Evolutionary conservation across 2,113 vertebrate species (phyloP), one percentile per base, ranked within the genome.

Genomic region (Alces alces): DNA sequence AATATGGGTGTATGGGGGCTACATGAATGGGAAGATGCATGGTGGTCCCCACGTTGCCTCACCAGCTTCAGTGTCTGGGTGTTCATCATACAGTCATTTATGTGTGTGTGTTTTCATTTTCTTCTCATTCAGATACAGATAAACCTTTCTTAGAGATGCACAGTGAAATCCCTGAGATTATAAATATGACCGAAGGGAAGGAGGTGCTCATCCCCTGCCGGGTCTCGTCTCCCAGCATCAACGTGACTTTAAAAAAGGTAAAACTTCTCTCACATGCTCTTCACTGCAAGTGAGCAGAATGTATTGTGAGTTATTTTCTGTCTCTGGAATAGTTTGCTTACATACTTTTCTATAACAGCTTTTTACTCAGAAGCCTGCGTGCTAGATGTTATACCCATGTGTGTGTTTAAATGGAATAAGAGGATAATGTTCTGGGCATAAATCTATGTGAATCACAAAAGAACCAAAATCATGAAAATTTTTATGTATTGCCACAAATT

Each of bases 171-270:
- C 99, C 99, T 10, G 97, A 99, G 86, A 98, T 99, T 96, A 98
- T 99, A 97, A 98, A 98, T 86, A 99, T 99, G 99, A 99, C 97
- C 39, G 98, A 99, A 97, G 99, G 99, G 96, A 96, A 98, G 98
- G 97, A 99, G 27, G 97, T 99, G 95, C 91, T 99, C 95, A 98
- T 99, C 95, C 99, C 99, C 83, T 99, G 99, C 99, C 99, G 99
- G 97, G 99, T 99, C 95, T 99, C 99, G 2, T 98, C 99, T 73
- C 99, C 99, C 10, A 98, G 99, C 78, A 15, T 99, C 98, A 98
- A 97, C 86, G 99, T 99, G 89, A 98, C 98, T 28, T 98, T 99
- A 95, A 98, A 95, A 98, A 99, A 98, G 99, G 99, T 99, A 98
- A 90, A 23, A 30, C 14, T 36, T 1, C 50, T 43, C 28, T 43